These are phyloP conservation scores for Embiotoca jacksoni DNA, from an alignment of 2,113 vertebrate species.

Conservation along the genomic window DNA sequence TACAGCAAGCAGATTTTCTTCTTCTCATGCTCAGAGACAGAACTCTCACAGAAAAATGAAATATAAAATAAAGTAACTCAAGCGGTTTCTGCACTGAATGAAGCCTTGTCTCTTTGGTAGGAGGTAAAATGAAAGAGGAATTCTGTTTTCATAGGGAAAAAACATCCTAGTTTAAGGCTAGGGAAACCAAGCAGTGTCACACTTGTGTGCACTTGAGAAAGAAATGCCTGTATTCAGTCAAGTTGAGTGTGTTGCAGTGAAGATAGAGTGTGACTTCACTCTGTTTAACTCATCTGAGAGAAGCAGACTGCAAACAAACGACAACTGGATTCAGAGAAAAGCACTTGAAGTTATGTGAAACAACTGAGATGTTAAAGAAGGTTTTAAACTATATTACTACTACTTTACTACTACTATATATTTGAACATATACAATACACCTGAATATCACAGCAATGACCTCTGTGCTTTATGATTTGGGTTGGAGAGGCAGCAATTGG, in stretches of 20 bases:
- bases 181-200: conserved; percentile 46
- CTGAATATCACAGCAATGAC: conserved; percentile 29
- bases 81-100: conserved; percentile 44
- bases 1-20: conserved; percentile 38
- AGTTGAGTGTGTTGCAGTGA: conserved; percentile 15
- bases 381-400: conserved; percentile 3
- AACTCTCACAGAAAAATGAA: conserved; percentile 51
- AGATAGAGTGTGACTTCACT: conserved; percentile 26
- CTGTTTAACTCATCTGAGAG: not conserved
- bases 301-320: conserved; percentile 5
- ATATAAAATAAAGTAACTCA: conserved; percentile 47
- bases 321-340: conserved; percentile 5
- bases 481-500: conserved; percentile 46
- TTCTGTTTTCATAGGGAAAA: conserved; percentile 51
- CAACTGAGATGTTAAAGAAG: not conserved
- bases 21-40: conserved; percentile 32
- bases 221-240: conserved; percentile 35
- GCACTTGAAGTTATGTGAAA: not conserved
- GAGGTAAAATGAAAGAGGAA: conserved; percentile 57
- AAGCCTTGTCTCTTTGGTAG: conserved; percentile 46
- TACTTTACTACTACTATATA: too few species aligned
- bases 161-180: conserved; percentile 36
- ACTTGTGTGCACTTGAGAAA: conserved; percentile 44
- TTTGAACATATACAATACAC: conserved; percentile 22
- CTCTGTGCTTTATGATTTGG: conserved; percentile 50